These are phyloP conservation scores for Petrosia ficiformis DNA, from an alignment of 37 sponge, comb jelly and placozoan genomes.

Conservation along the genomic window DNA sequence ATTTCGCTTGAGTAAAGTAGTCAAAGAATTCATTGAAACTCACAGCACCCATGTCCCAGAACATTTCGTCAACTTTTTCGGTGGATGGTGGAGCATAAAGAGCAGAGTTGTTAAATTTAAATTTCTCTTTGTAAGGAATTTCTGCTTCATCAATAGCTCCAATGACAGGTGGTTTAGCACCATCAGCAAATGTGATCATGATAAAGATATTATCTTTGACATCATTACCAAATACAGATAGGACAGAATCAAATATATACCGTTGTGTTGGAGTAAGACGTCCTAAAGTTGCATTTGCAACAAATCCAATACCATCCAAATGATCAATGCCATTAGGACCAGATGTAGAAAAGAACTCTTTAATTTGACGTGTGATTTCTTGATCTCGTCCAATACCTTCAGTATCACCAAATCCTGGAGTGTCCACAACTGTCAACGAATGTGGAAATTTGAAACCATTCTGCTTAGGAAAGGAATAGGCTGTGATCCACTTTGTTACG, in stretches of 20 bases:
- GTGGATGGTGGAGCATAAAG: slow-evolving; percentile 13
- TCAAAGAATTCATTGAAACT: slow-evolving; percentile 45
- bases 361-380: slow-evolving; percentile 39
- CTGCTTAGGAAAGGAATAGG: slow-evolving; percentile 37
- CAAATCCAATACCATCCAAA: slow-evolving; percentile 65
- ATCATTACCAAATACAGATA: slow-evolving; percentile 60
- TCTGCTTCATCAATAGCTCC: slow-evolving; percentile 39
- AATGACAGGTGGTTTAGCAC: slow-evolving; percentile 36
- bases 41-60: slow-evolving; percentile 47
- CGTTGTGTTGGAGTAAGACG: slow-evolving; percentile 45
- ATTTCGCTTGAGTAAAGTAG: background rate
- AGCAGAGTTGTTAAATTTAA: slow-evolving; percentile 72
- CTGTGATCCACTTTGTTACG: slow-evolving; percentile 39
- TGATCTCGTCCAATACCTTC: slow-evolving; percentile 30
- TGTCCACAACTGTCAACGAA: slow-evolving; percentile 59
- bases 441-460: slow-evolving; percentile 26
- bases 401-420: slow-evolving; percentile 67
- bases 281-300: slow-evolving; percentile 37
- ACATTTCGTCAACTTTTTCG: slow-evolving; percentile 17
- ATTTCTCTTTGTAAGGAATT: slow-evolving; percentile 9
- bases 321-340: slow-evolving; percentile 38
- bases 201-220: slow-evolving; percentile 46
- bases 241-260: slow-evolving; percentile 60
- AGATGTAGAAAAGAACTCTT: slow-evolving; percentile 32
- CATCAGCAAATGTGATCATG: slow-evolving; percentile 68